phyloP scores from a whole-genome alignment of 1,140 invertebrate species.

The Laupala kohalensis region DNA sequence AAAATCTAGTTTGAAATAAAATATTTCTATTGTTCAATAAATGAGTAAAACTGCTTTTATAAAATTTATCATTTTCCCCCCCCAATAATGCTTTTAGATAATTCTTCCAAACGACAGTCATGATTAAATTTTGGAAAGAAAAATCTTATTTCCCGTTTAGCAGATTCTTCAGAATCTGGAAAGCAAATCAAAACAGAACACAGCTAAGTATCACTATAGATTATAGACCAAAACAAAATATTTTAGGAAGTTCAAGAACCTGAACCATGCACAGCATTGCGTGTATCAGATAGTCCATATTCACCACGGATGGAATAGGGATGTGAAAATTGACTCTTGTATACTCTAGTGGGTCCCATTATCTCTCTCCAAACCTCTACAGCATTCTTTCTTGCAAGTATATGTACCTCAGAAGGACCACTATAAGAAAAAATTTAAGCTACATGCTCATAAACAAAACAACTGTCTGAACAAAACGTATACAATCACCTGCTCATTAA shows the following conservation, averaged over 20 bases:
- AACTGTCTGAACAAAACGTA: background rate
- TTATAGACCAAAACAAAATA: slow-evolving; percentile 2
- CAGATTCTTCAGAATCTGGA: slow-evolving; percentile 63
- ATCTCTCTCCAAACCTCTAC: slow-evolving; percentile 65
- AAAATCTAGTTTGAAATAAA: background rate
- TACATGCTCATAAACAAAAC: background rate
- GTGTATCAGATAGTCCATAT: slow-evolving; percentile 80
- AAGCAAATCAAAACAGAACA: too few relatives aligned
- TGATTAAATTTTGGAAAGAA: slow-evolving; percentile 68
- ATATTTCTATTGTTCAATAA: too few relatives aligned
- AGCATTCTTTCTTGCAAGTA: slow-evolving; percentile 60
- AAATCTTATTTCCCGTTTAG: slow-evolving; percentile 59
- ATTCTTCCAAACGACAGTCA: slow-evolving; percentile 37
- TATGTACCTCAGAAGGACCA: slow-evolving; percentile 64
- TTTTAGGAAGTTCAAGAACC: too few relatives aligned
- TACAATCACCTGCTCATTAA: slow-evolving; percentile 67
- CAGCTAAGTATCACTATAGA: slow-evolving; percentile 16
- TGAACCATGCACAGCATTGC: slow-evolving; percentile 85
- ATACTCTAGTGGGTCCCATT: slow-evolving; percentile 81
- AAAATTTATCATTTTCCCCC: too few relatives aligned
- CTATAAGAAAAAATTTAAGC: slow-evolving; percentile 36
- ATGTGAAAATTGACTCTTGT: slow-evolving; percentile 58
- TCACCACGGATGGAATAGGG: slow-evolving; percentile 63
- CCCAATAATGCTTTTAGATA: background rate
- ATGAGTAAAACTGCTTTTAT: too few relatives aligned